Evolutionary conservation across 2,888 invertebrate species (phyloP), one percentile per base, ranked within the genome.

Genomic region (Synanthedon myopaeformis): DNA sequence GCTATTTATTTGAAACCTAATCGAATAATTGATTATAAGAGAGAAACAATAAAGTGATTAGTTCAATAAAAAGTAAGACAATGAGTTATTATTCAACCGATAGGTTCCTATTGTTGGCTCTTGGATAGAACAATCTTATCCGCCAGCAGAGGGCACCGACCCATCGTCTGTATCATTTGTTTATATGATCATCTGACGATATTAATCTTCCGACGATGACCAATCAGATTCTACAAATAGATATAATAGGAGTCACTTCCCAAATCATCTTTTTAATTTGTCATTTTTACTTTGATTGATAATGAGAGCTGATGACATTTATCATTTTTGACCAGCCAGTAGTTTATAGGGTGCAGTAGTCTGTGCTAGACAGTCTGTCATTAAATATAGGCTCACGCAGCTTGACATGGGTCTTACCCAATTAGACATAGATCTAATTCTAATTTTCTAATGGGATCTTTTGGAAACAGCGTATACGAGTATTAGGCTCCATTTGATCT

Each of bases 41-140:
- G 72, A 73, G 73, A 79, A 86, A 86, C 86, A 87, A 87, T 86
- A 81, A 83, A 86, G 82, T 85, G 85, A 86, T 86, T 87, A 87
- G 84, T 82, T 78, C 67, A 75, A 87, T 82, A 83, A 84, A 85
- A 86, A 81, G 77, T 79, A 77, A 81, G 84, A 86, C 86, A 86
- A 86, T 84, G 85, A 86, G 72, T 82, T 85, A 86, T 87, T 85
- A 85, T 84, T 80, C 78, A 72, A 70, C 64, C 70, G 74, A 82
- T 81, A 81, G 74, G 73, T 75, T 76, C 66, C 79, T 78, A 83
- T 83, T 81, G 82, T 82, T 75, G 72, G 69, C 66, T 70, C 70
- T 14, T 61, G 69, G 78, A 78, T 74, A 71, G 67, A 66, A 71
- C 63, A 66, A 63, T 64, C 66, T 72, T 75, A 79, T 79, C 80